Evolutionary conservation across 1,140 invertebrate species (phyloP), one percentile per base, ranked within the genome.

Genomic region (Diabrotica virgifera): DNA sequence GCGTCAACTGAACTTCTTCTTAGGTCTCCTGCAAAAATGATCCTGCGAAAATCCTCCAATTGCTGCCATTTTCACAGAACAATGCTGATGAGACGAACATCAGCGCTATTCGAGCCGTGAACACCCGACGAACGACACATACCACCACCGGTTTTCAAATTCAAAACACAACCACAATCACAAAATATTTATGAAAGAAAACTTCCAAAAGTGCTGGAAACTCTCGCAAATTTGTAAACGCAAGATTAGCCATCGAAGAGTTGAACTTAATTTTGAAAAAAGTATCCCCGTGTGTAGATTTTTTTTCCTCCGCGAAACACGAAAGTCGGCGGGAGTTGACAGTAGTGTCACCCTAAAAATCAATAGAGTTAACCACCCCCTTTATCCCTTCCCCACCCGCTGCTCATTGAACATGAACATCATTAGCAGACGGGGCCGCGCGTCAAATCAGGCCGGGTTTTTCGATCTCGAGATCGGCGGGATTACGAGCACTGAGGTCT

Each of bases 341-440:
- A 85, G 81, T 85, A 83, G 81, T 85, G 83, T 85, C 83, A 85
- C 83, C 83, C 84, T 83, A 84, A 85, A 85, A 85, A 85, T 85
- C 84, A 85, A 85, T 85, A 85, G 83, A 82, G 82, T 84, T 81
- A 79, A 78, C 78, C 65, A 82, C 78, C 79, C 78, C 76, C 77
- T 79, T 46, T 74, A 78, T 76, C 77, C 78, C 80, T 77, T 76
- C 74, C 73, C 75, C 76, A 73, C 74, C 74, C 75, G 76, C 73
- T 76, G 72, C 69, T 75, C 75, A 76, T 76, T 76, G 69, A 76
- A 72, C 71, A 76, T 69, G 70, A 75, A 72, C 73, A 72, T 76
- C 73, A 72, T 75, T 73, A 74, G 70, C 68, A 71, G 70, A 74
- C 69, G 63, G 64, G 55, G 68, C 66, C 65, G 64, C 65, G 67